Base-by-base conservation (phyloP, 2,888 invertebrate species). In the Charanyca ferruginea region DNA sequence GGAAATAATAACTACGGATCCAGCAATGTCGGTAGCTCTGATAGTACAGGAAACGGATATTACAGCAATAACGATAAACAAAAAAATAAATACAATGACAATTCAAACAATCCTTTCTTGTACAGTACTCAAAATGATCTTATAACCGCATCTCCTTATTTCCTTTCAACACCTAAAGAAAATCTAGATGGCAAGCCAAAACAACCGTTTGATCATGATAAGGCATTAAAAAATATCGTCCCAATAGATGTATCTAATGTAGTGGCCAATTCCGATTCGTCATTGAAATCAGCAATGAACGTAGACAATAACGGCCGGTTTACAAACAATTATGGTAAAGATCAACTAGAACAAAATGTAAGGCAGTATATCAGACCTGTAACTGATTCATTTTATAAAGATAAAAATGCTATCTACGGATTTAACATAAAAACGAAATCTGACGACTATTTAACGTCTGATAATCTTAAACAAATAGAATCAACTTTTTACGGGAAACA, bases 241-340 rank as follows among this genome's bases (percentile, higher is more conserved):
- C 93, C 95, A 2, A 94, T 95, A 53, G 95, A 94, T 78, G 91
- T 94, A 4, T 92, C 95, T 41, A 96, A 95, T 74, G 93, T 94
- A 35, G 90, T 95, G 13, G 80, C 89, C 20, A 93, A 91, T 73
- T 88, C 90, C 25, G 92, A 93, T 48, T 73, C 85, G 7, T 87
- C 89, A 65, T 44, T 77, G 4, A 93, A 92, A 82, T 66, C 76
- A 11, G 61, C 81, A 23, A 63, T 80, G 16, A 80, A 66, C 9
- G 76, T 83, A 35, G 91, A 92, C 47, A 80, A 70, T 51, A 88
- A 62, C 63, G 87, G 87, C 45, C 88, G 87, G 67, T 38, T 38
- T 91, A 85, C 53, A 83, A 81, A 80, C 53, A 91, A 83, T 62
- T 89, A 87, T 65, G 89, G 81, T n/a, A 94, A 90, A 84, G 93